Percentiles rank a stretch among this genome's conserved stretches.
Conservation (phyloP, 2,888 invertebrate genomes). For the Trileptium ribeirensis region DNA sequence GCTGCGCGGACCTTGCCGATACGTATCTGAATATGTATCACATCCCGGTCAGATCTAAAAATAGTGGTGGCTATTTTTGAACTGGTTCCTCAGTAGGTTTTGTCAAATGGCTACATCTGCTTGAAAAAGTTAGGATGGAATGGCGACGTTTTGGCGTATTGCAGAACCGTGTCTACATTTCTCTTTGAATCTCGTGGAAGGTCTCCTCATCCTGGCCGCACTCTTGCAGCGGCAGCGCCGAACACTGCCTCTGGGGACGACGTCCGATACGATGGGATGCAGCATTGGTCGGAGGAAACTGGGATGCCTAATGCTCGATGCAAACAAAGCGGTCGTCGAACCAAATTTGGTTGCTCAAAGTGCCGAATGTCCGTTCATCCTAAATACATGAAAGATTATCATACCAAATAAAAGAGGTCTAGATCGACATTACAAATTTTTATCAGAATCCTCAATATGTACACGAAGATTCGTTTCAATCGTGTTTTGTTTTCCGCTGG, state of each 20-base stretch:
- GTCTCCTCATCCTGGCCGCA: not conserved
- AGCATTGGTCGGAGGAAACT: not conserved
- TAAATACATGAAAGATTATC: not conserved
- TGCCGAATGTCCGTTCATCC: not conserved
- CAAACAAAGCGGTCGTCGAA: not conserved
- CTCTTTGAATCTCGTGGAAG: not conserved
- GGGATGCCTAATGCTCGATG: not conserved
- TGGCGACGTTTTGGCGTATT: not conserved
- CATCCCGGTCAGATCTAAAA: not conserved
- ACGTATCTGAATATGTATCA: not conserved
- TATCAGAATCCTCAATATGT: too few species aligned
- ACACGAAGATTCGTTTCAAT: too few species aligned
- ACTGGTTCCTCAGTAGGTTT: not conserved
- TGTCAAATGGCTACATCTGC: not conserved
- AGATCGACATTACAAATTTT: too few species aligned
- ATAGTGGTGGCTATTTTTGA: not conserved
- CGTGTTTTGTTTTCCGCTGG: too few species aligned
- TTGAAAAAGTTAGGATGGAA: not conserved
- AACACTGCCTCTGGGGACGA: not conserved
- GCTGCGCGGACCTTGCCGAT: not conserved
- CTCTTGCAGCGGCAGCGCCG: not conserved
- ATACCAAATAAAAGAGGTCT: too few species aligned
- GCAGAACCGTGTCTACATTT: not conserved
- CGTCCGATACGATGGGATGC: not conserved
- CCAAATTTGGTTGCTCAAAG: not conserved